Evolutionary conservation across 2,888 invertebrate species (phyloP).

Genomic region (Gymnocheta viridis): DNA sequence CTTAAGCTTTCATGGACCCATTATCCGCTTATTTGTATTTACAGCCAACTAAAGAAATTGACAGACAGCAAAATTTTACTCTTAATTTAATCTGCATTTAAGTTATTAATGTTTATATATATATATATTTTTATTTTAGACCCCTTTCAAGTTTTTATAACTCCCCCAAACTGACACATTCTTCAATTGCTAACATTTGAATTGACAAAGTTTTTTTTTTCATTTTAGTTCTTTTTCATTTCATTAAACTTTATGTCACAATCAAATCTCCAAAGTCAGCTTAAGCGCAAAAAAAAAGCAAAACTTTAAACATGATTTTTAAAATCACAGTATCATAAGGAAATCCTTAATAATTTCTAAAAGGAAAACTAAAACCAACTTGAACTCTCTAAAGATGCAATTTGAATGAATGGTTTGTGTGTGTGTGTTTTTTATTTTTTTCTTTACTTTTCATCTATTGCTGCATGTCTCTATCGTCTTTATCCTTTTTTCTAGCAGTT

Average conservation of each 20-base stretch:
- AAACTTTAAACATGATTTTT: constrained; percentile 21
- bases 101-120: neutral
- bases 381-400: constrained; percentile 65
- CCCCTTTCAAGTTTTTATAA: neutral
- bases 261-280: constrained; percentile 21
- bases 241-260: constrained; percentile 38
- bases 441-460: neutral
- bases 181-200: neutral
- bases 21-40: too few species aligned
- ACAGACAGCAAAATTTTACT: neutral
- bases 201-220: neutral
- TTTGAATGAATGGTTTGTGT: constrained; percentile 51
- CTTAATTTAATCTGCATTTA: neutral
- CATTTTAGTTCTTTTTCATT: neutral
- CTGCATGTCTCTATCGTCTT: constrained; percentile 9
- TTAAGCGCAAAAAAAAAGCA: constrained; percentile 6
- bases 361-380: constrained; percentile 21
- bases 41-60: too few species aligned
- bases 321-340: constrained; percentile 56
- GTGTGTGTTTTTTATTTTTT: too few species aligned
- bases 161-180: neutral
- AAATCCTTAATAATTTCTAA: constrained; percentile 57
- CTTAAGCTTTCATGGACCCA: too few species aligned
- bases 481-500: constrained; percentile 26
- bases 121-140: neutral